Evolutionary conservation across 1,140 invertebrate species (phyloP).

Genomic region (Cyphomyrmex costatus): DNA sequence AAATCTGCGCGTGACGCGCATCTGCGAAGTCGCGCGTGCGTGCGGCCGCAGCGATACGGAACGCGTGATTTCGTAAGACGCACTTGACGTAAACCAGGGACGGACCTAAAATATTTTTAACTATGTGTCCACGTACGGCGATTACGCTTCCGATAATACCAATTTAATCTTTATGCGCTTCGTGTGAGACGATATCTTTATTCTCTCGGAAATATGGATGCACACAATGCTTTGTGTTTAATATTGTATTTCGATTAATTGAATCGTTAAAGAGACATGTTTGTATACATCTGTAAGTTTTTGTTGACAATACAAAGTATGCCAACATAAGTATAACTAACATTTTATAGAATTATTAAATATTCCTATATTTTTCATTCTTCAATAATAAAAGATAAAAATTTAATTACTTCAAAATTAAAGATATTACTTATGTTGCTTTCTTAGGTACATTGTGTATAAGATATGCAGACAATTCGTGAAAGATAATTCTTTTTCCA

Average conservation of each 20-base stretch:
- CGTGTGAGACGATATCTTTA: background rate
- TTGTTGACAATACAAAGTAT: background rate
- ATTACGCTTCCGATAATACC: slow-evolving; percentile 6
- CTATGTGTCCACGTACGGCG: background rate
- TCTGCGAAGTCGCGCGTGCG: slow-evolving; percentile 46
- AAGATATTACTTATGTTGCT: background rate
- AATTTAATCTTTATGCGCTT: background rate
- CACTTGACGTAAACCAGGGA: slow-evolving; percentile 60
- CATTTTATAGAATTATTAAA: background rate
- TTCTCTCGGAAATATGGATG: background rate
- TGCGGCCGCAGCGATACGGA: slow-evolving; percentile 54
- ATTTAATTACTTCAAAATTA: background rate
- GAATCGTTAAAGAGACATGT: background rate
- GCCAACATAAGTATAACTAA: background rate
- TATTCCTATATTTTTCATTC: background rate
- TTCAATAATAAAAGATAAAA: background rate
- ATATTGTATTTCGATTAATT: background rate
- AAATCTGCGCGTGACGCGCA: slow-evolving; percentile 62
- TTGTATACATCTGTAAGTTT: background rate
- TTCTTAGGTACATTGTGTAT: background rate
- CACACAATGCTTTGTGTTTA: background rate
- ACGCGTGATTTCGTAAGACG: slow-evolving; percentile 61
- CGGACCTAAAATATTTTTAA: slow-evolving; percentile 31
- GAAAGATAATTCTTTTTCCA: background rate
- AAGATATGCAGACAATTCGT: background rate